These are phyloP conservation scores for Tapirus terrestris DNA, from an alignment of 2,113 vertebrate genomes.

Conservation along the genomic window DNA sequence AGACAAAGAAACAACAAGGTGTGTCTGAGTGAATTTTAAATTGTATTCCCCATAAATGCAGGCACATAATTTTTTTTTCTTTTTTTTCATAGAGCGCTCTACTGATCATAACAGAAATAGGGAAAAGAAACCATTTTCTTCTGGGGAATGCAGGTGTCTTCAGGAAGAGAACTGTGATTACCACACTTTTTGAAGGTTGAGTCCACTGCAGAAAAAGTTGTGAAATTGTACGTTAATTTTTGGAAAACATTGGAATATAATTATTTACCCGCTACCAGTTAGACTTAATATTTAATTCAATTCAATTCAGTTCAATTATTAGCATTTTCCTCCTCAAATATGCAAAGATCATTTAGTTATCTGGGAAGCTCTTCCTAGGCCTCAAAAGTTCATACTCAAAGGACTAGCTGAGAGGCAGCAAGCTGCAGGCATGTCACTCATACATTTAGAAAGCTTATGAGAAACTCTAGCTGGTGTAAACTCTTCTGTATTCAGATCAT, in stretches of 20 bases:
- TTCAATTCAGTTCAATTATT: conserved; percentile 51
- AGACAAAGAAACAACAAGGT: not conserved
- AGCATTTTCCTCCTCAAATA: conserved; percentile 45
- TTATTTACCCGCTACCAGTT: conserved; percentile 16
- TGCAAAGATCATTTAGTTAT: conserved; percentile 31
- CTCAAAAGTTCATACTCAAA: conserved; percentile 36
- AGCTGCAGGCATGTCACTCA: not conserved
- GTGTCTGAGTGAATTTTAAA: not conserved
- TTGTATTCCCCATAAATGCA: not conserved
- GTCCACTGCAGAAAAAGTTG: not conserved
- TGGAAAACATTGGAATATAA: not conserved
- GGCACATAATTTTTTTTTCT: not conserved
- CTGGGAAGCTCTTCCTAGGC: conserved; percentile 8
- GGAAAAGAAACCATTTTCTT: not conserved
- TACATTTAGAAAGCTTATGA: not conserved
- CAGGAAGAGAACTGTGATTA: not conserved
- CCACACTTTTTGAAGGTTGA: not conserved
- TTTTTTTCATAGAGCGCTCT: not conserved
- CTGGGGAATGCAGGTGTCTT: not conserved
- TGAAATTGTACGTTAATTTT: not conserved
- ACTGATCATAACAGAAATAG: not conserved
- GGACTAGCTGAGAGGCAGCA: not conserved
- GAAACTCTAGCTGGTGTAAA: not conserved
- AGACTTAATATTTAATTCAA: conserved; percentile 35
- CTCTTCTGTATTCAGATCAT: conserved; percentile 37